phyloP scores from a whole-genome alignment of 2,797 vertebrate species.

The Orestias chungarensis region DNA sequence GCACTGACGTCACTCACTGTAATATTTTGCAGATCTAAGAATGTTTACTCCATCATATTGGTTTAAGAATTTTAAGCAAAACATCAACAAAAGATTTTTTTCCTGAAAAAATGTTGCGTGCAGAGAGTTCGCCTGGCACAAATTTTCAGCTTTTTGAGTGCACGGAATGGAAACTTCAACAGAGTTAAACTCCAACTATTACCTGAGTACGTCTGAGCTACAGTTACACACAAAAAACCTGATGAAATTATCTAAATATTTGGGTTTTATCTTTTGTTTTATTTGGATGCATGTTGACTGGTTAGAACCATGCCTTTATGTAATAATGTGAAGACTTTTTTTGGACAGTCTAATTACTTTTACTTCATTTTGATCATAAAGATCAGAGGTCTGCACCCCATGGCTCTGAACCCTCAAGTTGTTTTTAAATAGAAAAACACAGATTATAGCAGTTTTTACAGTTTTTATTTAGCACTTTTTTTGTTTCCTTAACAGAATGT shows the following conservation, averaged over 20 bases:
- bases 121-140: background rate
- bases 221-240: background rate
- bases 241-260: background rate
- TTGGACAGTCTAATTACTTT: no score
- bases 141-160: background rate
- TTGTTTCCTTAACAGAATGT: no score
- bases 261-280: background rate
- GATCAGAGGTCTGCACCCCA: no score
- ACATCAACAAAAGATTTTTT: background rate
- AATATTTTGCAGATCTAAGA: background rate
- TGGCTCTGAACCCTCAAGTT: no score
- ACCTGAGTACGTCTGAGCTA: background rate
- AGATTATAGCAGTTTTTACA: no score
- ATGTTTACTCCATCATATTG: background rate
- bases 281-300: no score
- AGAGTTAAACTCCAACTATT: background rate
- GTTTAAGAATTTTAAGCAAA: background rate
- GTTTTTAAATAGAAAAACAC: no score
- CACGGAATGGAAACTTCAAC: background rate
- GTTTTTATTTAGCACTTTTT: no score
- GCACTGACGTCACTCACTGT: background rate
- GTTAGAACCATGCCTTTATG: no score
- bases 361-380: no score
- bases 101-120: background rate
- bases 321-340: no score